Evolutionary conservation across 2,797 vertebrate genomes (phyloP).

Genomic region (Sebastes melanostomus): DNA sequence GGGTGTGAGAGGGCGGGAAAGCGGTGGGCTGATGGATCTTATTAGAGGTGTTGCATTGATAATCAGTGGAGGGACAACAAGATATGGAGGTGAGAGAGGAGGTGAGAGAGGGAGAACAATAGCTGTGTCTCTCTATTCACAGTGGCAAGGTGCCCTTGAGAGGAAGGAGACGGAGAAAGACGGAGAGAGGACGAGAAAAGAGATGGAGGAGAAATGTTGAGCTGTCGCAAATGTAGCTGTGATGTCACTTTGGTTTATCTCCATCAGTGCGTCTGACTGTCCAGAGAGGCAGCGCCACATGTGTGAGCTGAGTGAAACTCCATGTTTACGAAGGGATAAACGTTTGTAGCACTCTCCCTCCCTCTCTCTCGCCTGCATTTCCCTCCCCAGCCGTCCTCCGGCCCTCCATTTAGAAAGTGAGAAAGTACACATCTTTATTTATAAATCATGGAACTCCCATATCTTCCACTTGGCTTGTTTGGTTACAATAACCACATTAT

Average conservation of each 20-base stretch:
- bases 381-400: constrained; percentile 15
- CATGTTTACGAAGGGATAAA: constrained; percentile 70
- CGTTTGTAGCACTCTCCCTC: constrained; percentile 26
- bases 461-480: constrained; percentile 74
- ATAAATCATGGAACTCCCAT: constrained; percentile 76
- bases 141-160: constrained; percentile 60
- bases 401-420: constrained; percentile 58
- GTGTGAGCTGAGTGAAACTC: constrained; percentile 76
- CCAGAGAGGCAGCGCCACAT: constrained; percentile 46
- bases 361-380: constrained; percentile 14
- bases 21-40: constrained; percentile 61
- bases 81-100: constrained; percentile 6
- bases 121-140: constrained; percentile 38
- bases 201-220: constrained; percentile 46
- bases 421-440: constrained; percentile 69
- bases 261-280: constrained; percentile 60
- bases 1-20: constrained; percentile 57
- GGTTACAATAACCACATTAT: constrained; percentile 61
- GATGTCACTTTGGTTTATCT: constrained; percentile 76
- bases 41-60: constrained; percentile 79
- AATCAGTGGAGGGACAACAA: constrained; percentile 61
- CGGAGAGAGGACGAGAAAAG: neutral
- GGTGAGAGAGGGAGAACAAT: constrained; percentile 22
- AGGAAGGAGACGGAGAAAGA: constrained; percentile 30
- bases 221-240: constrained; percentile 53